Percentiles rank a stretch among this genome's conserved stretches.
phyloP scores from a whole-genome alignment of 2,888 invertebrate species.

The Phoenoteleia sp. region DNA sequence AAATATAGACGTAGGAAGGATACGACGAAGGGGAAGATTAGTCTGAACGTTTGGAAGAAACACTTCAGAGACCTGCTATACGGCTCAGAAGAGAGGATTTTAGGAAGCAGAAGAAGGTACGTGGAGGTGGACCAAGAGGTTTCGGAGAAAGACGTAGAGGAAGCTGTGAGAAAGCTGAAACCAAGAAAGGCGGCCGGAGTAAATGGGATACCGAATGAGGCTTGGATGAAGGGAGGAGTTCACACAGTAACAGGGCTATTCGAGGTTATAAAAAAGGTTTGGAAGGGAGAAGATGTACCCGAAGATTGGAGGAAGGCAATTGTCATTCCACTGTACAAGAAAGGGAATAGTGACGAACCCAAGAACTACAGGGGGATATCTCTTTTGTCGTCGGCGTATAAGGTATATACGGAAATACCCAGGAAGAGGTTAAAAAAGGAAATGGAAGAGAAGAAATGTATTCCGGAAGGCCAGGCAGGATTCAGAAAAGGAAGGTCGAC shows the following conservation, averaged over 20 bases:
- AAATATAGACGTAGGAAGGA: not conserved
- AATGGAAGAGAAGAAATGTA: not conserved
- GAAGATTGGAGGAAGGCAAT: constrained; percentile 56
- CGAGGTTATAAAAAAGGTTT: not conserved
- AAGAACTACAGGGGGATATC: constrained; percentile 68
- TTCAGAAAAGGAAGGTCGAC: not conserved
- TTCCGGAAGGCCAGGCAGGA: not conserved
- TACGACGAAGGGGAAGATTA: not conserved
- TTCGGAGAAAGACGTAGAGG: constrained; percentile 7
- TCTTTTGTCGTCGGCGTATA: constrained; percentile 53
- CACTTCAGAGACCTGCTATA: not conserved
- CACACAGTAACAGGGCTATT: not conserved
- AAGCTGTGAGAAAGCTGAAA: constrained; percentile 18
- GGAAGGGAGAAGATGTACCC: constrained; percentile 47
- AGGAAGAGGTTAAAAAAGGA: constrained; percentile 39
- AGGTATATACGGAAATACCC: constrained; percentile 48
- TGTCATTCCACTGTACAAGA: constrained; percentile 62
- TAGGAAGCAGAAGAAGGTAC: not conserved
- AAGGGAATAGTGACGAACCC: constrained; percentile 25
- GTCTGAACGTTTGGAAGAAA: not conserved
- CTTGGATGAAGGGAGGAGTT: constrained; percentile 40
- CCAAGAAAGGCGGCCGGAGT: constrained; percentile 43
- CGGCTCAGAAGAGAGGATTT: not conserved
- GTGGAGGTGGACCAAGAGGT: not conserved
- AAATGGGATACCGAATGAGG: constrained; percentile 60